Percentiles rank a stretch among this genome's conserved stretches.
Conservation (phyloP, 2,113 vertebrate genomes). For the Proteles cristata region DNA sequence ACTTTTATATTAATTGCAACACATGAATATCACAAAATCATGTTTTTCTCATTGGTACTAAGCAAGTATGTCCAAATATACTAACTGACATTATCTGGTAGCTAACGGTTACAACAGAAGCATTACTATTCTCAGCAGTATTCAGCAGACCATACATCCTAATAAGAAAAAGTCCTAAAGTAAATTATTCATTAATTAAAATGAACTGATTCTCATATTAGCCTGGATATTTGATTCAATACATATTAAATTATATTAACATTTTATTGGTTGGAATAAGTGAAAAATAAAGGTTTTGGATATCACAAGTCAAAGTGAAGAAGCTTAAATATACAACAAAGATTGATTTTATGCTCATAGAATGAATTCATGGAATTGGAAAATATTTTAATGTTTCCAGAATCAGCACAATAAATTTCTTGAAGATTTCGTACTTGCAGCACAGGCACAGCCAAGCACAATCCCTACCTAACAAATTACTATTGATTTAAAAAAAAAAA, state of each 20-base stretch:
- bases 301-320: not conserved
- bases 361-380: slow-evolving; percentile 30
- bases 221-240: not conserved
- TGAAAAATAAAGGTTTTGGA: slow-evolving; percentile 48
- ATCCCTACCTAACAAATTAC: slow-evolving; percentile 25
- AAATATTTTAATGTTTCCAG: slow-evolving; percentile 45
- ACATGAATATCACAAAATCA: slow-evolving; percentile 34
- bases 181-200: slow-evolving; percentile 42
- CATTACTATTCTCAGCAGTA: slow-evolving; percentile 34
- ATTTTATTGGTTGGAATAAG: not conserved
- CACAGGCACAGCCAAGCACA: not conserved
- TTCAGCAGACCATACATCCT: not conserved
- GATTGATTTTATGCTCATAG: slow-evolving; percentile 15
- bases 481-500: not conserved
- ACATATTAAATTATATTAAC: slow-evolving; percentile 24
- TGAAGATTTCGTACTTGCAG: slow-evolving; percentile 48
- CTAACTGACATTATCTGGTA: not conserved
- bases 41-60: not conserved
- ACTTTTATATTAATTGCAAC: not conserved
- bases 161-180: not conserved
- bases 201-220: slow-evolving; percentile 16
- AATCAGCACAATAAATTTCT: slow-evolving; percentile 28
- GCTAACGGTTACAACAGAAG: not conserved
- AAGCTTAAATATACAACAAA: not conserved
- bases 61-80: slow-evolving; percentile 36